Base-by-base conservation (phyloP, 2,888 invertebrate genomes). In the Cylindroiulus punctatus region DNA sequence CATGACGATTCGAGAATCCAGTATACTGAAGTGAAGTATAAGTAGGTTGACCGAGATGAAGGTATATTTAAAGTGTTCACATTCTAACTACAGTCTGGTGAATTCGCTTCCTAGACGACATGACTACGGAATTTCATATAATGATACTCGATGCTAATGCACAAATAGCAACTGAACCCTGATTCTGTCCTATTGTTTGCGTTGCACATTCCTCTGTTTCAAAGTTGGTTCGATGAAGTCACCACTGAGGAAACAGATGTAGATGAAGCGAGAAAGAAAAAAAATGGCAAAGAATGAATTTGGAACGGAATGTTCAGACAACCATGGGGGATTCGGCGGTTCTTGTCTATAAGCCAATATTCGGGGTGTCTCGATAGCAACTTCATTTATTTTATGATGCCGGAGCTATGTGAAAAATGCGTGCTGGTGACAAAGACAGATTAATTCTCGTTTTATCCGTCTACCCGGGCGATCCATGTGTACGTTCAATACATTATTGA, bases 311-410 rank as follows among this genome's bases (percentile, higher is more conserved):
- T 17, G 52, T 19, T 10, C 65, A 65, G 12, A 47, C 8, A 8
- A n/a, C 65, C 8, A 8, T 8, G 22, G 65, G n/a, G 65, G 26
- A 65, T 22, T 65, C 3, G 65, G 5, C 22, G 65, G 8, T 26
- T 65, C n/a, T 65, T 65, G 65, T 8, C 65, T 26, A 7, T 1
- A 22, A 65, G 22, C 22, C 22, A 22, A 22, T 22, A 65, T 65
- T 22, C 22, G 65, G 65, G 65, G 26, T 65, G 65, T 65, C 22
- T 65, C 65, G 5, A n/a, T 22, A 65, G 22, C 65, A 65, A 65
- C 65, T 65, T 65, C 65, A 65, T 65, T 65, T 65, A 22, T 65
- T 65, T 65, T 65, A 65, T 65, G 65, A 65, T 65, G 65, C 22
- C 65, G 65, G 10, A 65, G 65, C 65, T n/a, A 65, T 65, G 22